Percentiles rank a stretch among this genome's conserved stretches.
phyloP scores from a whole-genome alignment of 2,113 vertebrate species.

The Otis tarda region DNA sequence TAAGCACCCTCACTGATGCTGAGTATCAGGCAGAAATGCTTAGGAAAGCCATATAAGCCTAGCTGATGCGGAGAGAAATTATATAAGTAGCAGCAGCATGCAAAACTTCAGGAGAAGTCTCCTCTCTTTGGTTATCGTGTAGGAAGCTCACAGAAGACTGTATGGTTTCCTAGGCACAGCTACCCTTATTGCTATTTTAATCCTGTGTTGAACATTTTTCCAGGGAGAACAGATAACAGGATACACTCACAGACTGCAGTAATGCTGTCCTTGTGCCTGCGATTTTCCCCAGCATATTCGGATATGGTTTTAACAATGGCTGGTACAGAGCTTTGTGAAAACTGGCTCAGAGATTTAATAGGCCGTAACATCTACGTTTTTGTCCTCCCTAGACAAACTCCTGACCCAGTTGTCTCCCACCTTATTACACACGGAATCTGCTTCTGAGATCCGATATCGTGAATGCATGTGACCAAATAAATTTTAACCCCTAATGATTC shows the following conservation, averaged over 20 bases:
- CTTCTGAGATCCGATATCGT: background rate
- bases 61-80: constrained; percentile 31
- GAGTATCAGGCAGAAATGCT: background rate
- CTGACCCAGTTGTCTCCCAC: background rate
- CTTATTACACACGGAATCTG: background rate
- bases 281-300: background rate
- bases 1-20: background rate
- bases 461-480: background rate
- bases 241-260: background rate
- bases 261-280: background rate
- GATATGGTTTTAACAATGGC: background rate
- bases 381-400: background rate
- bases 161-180: constrained; percentile 44
- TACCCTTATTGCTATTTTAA: constrained; percentile 54
- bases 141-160: constrained; percentile 42
- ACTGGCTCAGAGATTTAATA: background rate
- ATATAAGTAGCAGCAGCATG: constrained; percentile 47
- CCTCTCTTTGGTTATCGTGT: constrained; percentile 22
- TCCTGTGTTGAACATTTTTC: constrained; percentile 31
- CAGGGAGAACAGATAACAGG: constrained; percentile 41
- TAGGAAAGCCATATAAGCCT: background rate
- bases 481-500: constrained; percentile 1
- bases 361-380: background rate
- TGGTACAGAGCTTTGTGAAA: background rate
- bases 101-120: constrained; percentile 62